Conservation (phyloP, 2,797 vertebrate genomes). For the Megalops cyprinoides region DNA sequence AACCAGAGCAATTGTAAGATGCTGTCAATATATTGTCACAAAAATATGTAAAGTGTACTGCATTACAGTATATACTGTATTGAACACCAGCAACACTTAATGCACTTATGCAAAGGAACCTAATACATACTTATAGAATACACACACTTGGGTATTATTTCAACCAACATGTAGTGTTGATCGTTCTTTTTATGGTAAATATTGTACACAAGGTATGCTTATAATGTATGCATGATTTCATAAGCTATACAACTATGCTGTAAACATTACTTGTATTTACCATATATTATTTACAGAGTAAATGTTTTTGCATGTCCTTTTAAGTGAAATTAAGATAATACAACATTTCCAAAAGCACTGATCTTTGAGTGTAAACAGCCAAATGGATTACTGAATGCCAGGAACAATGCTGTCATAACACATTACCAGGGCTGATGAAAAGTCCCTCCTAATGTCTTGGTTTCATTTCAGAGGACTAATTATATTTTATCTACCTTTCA, state of each 20-base stretch:
- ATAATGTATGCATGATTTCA: too few species aligned
- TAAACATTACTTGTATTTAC: too few species aligned
- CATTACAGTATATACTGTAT: too few species aligned
- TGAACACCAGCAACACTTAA: too few species aligned
- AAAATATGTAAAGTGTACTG: too few species aligned
- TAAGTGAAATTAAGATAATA: conserved; percentile 15
- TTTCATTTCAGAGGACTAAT: conserved; percentile 25
- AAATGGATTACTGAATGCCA: conserved; percentile 4
- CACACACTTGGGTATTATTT: background rate
- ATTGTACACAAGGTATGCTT: background rate
- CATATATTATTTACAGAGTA: background rate
- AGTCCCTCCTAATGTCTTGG: conserved; percentile 25
- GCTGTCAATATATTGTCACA: too few species aligned
- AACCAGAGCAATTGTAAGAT: background rate
- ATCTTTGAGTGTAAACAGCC: conserved; percentile 16
- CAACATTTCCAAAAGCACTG: conserved; percentile 14
- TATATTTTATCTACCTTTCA: conserved; percentile 22
- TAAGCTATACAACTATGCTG: too few species aligned
- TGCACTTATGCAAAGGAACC: too few species aligned
- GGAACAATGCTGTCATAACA: conserved; percentile 8
- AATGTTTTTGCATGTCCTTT: background rate
- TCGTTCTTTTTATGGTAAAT: background rate
- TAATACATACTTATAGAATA: too few species aligned
- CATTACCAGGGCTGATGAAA: conserved; percentile 14
- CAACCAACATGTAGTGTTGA: background rate